Evolutionary conservation across 2,888 invertebrate genomes (phyloP).

Genomic region (Cyaniris semiargus): DNA sequence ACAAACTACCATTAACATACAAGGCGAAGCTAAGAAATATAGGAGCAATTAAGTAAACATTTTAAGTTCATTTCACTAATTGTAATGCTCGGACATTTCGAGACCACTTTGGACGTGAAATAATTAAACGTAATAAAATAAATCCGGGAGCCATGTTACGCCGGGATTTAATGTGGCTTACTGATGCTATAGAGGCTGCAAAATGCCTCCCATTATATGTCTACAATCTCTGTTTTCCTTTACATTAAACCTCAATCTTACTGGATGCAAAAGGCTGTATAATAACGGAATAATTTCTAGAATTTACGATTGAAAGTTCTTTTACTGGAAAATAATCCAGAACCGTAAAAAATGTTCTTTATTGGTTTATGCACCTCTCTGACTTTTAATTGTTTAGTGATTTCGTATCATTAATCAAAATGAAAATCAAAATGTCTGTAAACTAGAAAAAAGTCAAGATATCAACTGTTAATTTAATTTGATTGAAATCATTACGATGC

Average conservation of each 20-base stretch:
- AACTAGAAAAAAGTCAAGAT: no score
- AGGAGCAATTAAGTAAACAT: conserved; percentile 21
- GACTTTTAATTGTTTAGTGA: not conserved
- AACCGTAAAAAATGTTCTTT: not conserved
- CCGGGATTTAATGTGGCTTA: conserved; percentile 64
- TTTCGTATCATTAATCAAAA: no score
- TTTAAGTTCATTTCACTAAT: conserved; percentile 26
- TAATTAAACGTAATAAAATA: conserved; percentile 72
- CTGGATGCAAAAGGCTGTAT: not conserved
- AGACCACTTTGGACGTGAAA: conserved; percentile 56
- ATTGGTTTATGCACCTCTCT: not conserved
- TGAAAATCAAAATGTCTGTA: no score
- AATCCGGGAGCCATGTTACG: conserved; percentile 64
- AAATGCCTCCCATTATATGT: conserved; percentile 51
- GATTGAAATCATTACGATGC: no score
- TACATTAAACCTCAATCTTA: conserved; percentile 37
- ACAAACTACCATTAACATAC: not conserved
- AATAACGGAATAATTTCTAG: not conserved
- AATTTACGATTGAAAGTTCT: not conserved
- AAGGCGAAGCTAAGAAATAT: not conserved
- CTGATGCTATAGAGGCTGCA: conserved; percentile 59
- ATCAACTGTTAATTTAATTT: no score
- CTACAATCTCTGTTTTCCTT: conserved; percentile 46
- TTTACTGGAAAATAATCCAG: not conserved
- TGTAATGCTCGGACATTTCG: conserved; percentile 54